Conservation (phyloP, 2,888 invertebrate genomes). For the Agriotes lineatus region DNA sequence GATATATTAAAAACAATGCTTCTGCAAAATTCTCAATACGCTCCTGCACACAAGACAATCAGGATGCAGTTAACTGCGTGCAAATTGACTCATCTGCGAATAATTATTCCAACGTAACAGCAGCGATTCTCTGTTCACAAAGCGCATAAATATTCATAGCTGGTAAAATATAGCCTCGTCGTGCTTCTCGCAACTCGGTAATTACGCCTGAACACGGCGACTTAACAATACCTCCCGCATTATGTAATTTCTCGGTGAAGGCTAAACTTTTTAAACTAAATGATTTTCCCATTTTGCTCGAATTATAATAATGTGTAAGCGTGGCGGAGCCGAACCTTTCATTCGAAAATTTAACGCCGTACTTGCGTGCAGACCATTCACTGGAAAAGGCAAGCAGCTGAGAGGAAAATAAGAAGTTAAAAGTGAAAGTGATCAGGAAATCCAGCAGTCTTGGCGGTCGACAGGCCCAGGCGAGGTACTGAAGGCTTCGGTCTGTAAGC, state of each 20-base stretch:
- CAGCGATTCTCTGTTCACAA: background rate
- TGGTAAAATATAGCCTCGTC: too few species aligned
- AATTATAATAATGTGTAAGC: too few species aligned
- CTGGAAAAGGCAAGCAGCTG: background rate
- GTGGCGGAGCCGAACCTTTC: background rate
- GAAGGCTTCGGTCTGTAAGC: too few species aligned
- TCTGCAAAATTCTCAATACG: background rate
- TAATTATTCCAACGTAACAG: background rate
- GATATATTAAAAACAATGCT: too few species aligned
- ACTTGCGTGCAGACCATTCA: background rate
- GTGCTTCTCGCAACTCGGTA: too few species aligned
- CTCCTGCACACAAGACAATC: background rate
- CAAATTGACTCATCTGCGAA: background rate
- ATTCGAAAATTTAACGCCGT: background rate
- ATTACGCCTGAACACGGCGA: too few species aligned
- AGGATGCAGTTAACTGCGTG: conserved; percentile 10
- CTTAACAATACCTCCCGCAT: too few species aligned
- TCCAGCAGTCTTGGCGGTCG: too few species aligned
- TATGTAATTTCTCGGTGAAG: background rate
- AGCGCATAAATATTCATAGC: conserved; percentile 7
- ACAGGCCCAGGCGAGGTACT: too few species aligned
- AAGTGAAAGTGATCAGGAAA: conserved; percentile 17
- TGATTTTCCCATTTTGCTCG: background rate
- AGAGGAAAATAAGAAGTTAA: conserved; percentile 1
- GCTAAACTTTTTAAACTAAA: background rate